phyloP scores from a whole-genome alignment of 1,140 invertebrate species.

The Zaprionus davidi region DNA sequence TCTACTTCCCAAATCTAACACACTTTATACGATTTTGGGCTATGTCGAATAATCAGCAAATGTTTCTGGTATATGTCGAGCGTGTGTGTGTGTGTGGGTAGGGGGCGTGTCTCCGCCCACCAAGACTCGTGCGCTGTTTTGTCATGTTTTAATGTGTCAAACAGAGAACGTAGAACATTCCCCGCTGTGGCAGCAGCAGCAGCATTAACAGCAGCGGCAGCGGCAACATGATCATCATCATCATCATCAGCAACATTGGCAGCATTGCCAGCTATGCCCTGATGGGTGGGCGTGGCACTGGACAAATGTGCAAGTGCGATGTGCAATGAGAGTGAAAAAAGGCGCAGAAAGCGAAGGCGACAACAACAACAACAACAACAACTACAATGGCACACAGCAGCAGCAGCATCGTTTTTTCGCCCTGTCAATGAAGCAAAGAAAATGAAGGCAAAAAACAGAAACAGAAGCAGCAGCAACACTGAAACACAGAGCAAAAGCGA shows the following conservation, averaged over 20 bases:
- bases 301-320: constrained; percentile 55
- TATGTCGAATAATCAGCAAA: constrained; percentile 10
- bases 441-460: constrained; percentile 47
- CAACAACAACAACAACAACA: constrained; percentile 47
- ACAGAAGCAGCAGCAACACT: constrained; percentile 18
- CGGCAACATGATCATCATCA: not conserved
- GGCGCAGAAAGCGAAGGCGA: constrained; percentile 50
- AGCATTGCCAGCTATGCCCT: constrained; percentile 9
- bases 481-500: constrained; percentile 17
- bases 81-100: not conserved
- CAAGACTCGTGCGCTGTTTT: constrained; percentile 54
- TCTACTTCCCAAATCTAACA: not conserved
- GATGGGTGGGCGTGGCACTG: constrained; percentile 44
- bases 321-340: constrained; percentile 53
- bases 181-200: constrained; percentile 7
- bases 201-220: constrained; percentile 3
- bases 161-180: constrained; percentile 52
- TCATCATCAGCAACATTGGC: constrained; percentile 16
- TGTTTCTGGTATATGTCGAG: not conserved
- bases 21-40: not conserved
- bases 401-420: constrained; percentile 26
- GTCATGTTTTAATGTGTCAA: constrained; percentile 73
- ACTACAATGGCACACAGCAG: not conserved
- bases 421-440: constrained; percentile 62
- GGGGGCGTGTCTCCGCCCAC: constrained; percentile 25